Base-by-base conservation (phyloP, 2,113 vertebrate genomes). In the Lasiurus borealis region DNA sequence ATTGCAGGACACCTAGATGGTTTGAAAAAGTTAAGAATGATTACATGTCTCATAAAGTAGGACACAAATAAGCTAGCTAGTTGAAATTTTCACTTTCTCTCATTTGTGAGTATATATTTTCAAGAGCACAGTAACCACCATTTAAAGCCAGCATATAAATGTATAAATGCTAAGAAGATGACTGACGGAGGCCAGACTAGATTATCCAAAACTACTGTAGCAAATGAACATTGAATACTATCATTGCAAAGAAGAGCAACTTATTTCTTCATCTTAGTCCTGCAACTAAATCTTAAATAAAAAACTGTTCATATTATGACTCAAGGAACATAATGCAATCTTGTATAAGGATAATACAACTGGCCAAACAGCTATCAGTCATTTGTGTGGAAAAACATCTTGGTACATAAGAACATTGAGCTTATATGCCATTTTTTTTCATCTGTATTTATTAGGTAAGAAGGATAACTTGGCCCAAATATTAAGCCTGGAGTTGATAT, bases 1-100 rank as follows among this genome's bases (percentile, higher is more conserved):
- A 96, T 96, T 99, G 99, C 34, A 99, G 98, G 97, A 99, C 98
- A 96, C 99, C 99, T 99, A 98, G 54, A 92, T 48, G 19, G 13
- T 95, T 93, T 85, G n/a, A 82, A 92, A 95, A 90, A 57, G 71
- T 84, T 84, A 48, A 93, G 3, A 76, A 82, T 88, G 13, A 85
- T 48, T 90, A 57, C 34, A 77, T 29, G 34, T 85, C 4, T 31
- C 18, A 36, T 92, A 85, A 88, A 72, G 2, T 77, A 77, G 88
- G 19, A 75, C 54, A 82, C 1, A 78, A 3, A 34, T 76, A 81
- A 21, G 6, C 3, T 77, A 34, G 1, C 29, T 90, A 77, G n/a
- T 46, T 10, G 12, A 18, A n/a, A 48, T 44, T 34, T 72, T 83
- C 12, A 34, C 4, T 59, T 96, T 76, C 9, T 23, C 5, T 75